Conservation (phyloP, 2,888 invertebrate species). For the Apotomis turbidana region DNA sequence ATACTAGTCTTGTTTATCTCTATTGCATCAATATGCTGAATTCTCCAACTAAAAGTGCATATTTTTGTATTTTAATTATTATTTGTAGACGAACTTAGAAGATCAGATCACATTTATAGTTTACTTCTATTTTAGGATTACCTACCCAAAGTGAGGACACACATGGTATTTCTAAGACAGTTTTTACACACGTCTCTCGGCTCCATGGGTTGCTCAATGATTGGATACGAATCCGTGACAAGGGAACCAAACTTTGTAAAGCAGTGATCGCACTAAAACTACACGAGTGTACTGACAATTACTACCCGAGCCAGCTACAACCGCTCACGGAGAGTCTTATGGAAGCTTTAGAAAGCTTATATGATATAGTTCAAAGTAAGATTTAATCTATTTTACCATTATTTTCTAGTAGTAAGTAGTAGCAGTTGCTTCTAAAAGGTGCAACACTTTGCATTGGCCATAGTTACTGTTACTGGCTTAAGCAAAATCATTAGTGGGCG, state of each 20-base stretch:
- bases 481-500: too few species aligned
- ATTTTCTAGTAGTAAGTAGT: too few species aligned
- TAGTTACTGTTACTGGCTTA: too few species aligned
- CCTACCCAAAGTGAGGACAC: conserved; percentile 65
- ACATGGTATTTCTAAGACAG: conserved; percentile 68
- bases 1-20: not conserved
- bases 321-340: conserved; percentile 61
- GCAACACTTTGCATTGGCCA: too few species aligned
- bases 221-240: conserved; percentile 66
- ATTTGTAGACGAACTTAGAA: not conserved
- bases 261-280: conserved; percentile 64
- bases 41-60: conserved; percentile 32
- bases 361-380: conserved; percentile 65
- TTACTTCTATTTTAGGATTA: conserved; percentile 61
- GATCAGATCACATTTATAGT: not conserved
- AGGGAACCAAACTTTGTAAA: conserved; percentile 65
- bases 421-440: too few species aligned
- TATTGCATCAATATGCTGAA: conserved; percentile 20
- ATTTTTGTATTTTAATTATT: not conserved
- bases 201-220: conserved; percentile 63
- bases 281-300: conserved; percentile 65
- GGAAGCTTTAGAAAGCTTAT: conserved; percentile 58
- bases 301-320: conserved; percentile 67
- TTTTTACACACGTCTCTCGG: conserved; percentile 68
- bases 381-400: too few species aligned